Evolutionary conservation across 2,888 invertebrate genomes (phyloP), one percentile per base, ranked within the genome.

Genomic region (Limulus polyphemus): DNA sequence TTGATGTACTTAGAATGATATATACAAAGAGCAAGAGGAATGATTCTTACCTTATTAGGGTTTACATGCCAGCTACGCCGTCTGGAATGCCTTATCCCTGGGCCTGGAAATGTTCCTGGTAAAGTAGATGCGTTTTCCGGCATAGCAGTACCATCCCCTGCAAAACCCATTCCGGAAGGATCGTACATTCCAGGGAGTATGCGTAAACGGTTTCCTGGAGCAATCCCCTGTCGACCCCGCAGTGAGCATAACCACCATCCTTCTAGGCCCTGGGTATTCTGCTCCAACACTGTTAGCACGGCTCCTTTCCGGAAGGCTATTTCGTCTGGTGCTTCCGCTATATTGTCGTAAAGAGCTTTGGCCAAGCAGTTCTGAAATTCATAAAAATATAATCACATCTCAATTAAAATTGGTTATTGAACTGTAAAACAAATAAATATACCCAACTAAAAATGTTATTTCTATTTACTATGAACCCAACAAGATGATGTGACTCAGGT

Each of bases 191-290:
- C 87, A n/a, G 89, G 87, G 72, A 93, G 81, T 71, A 93, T 79
- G 74, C 91, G 82, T 72, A 95, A 81, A 70, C 95, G 83, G 82
- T 97, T 95, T 70, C 93, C 93, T 57, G 95, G 95, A 78, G 92
- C 94, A 76, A 95, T 91, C 73, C 95, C 95, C 85, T 91, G 90
- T 80, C 90, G 81, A 60, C 93, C 93, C 72, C 89, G 80, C 54
- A 93, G 80, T n/a, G 88, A 84, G 78, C 95, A 95, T 68, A 95
- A 81, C 95, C 95, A 95, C 95, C 95, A 97, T 74, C 95, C 95
- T 76, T 89, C 86, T 73, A 91, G 84, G 72, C 92, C 92, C 56
- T 86, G 86, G 32, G 90, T 87, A 77, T 92, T 90, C 80, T 91
- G 90, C 79, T 94, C 92, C 73, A 95, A 81, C 65, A 97, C 91